Percentiles rank a stretch among this genome's conserved stretches.
Evolutionary conservation across 2,888 invertebrate genomes (phyloP).

Genomic region (Drosophila subsilvestris): DNA sequence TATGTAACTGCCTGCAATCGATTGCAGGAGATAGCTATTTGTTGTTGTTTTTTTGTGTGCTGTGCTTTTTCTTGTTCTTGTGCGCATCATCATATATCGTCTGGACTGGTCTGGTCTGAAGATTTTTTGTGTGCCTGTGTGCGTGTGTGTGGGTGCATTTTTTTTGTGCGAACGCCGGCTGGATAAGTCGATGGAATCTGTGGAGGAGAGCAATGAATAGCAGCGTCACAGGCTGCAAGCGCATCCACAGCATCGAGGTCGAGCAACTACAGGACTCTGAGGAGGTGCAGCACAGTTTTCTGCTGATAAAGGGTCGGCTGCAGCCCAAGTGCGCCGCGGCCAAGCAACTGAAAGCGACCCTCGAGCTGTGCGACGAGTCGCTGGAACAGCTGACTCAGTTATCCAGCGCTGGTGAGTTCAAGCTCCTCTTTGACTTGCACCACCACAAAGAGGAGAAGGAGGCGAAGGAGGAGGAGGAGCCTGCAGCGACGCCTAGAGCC

Average conservation of each 20-base stretch:
- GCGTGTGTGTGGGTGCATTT: no score
- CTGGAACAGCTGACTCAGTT: constrained; percentile 53
- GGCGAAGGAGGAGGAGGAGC: background rate
- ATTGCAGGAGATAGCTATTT: background rate
- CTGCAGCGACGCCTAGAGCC: background rate
- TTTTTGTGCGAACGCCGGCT: no score
- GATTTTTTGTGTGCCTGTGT: no score
- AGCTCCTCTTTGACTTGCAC: constrained; percentile 75
- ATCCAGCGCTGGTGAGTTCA: constrained; percentile 76
- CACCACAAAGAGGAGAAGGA: background rate
- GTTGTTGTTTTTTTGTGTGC: background rate
- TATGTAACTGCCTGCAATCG: background rate
- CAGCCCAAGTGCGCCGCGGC: constrained; percentile 62
- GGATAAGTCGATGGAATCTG: no score
- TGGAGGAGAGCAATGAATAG: constrained; percentile 62
- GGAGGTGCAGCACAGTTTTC: constrained; percentile 74
- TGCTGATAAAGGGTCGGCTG: constrained; percentile 81
- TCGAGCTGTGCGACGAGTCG: constrained; percentile 29
- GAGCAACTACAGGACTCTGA: constrained; percentile 74
- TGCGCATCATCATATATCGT: background rate
- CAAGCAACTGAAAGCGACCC: constrained; percentile 59
- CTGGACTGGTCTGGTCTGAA: background rate
- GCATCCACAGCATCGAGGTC: constrained; percentile 68
- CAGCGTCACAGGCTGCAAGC: constrained; percentile 58
- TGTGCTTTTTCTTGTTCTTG: no score